These are phyloP conservation scores for Excalfactoria chinensis DNA, from an alignment of 2,113 vertebrate genomes.

Conservation along the genomic window DNA sequence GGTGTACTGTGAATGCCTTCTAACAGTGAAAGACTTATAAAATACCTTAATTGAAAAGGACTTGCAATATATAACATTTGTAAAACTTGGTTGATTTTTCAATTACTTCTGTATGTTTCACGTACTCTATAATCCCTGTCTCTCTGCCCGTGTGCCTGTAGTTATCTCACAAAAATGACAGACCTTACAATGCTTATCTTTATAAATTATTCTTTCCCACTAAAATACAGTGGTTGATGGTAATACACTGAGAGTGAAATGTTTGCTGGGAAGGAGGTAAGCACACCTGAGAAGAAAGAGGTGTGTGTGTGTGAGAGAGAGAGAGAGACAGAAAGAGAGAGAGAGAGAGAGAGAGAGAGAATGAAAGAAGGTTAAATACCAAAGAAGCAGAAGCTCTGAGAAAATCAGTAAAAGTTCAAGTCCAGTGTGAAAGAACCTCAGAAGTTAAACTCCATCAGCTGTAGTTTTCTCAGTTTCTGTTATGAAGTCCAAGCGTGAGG, in stretches of 20 bases:
- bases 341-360: neutral
- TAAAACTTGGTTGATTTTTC: constrained; percentile 61
- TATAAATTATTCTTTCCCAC: constrained; percentile 45
- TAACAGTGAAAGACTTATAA: constrained; percentile 66
- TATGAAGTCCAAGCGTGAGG: neutral
- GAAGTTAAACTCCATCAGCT: neutral
- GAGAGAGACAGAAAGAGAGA: neutral
- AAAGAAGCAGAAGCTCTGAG: constrained; percentile 19
- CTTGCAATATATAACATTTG: constrained; percentile 45
- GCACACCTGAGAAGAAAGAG: constrained; percentile 45
- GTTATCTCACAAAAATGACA: constrained; percentile 28
- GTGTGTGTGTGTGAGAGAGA: neutral
- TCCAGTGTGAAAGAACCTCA: constrained; percentile 43
- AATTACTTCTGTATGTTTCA: constrained; percentile 64
- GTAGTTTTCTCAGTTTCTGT: neutral
- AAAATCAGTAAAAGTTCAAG: constrained; percentile 53
- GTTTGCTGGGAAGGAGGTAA: constrained; percentile 51
- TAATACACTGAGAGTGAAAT: constrained; percentile 14
- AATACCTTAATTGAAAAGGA: constrained; percentile 60
- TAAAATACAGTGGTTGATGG: neutral
- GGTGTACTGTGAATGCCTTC: constrained; percentile 57
- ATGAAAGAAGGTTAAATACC: neutral
- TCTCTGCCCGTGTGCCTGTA: constrained; percentile 33
- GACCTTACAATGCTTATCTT: constrained; percentile 37
- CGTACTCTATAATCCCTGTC: constrained; percentile 28